Evolutionary conservation across 2,888 invertebrate species (phyloP), one percentile per base, ranked within the genome.

Genomic region (Tridacna crocea): DNA sequence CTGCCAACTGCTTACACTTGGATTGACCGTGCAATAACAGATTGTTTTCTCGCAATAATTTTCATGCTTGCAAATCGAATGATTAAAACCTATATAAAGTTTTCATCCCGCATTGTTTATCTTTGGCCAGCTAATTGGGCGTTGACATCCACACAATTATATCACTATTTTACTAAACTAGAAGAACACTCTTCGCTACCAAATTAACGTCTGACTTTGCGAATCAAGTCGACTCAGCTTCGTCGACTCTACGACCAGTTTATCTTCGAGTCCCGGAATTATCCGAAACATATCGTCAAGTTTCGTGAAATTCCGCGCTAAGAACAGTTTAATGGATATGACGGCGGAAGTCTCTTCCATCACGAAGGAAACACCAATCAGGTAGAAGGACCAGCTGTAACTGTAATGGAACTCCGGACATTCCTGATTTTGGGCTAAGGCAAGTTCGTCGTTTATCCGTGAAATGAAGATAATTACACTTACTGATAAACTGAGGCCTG

Each of bases 371-470:
- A 88, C 73, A n/a, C 90, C 92, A 55, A 89, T 88, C 48, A 91
- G 88, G 80, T 90, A 89, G 74, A 92, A 91, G 8, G 92, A 91
- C 91, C 91, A 92, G n/a, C 90, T 89, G 80, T 92, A 92, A 22
- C 61, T 65, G 80, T 92, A 92, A 8, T 77, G 26, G 79, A 92
- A 92, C 47, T 86, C 84, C 17, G 75, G 75, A 66, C 87, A 85
- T 27, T 74, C 51, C 26, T 87, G 81, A 19, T 79, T 75, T 36
- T 87, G 83, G 66, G 87, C 82, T 51, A 89, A 87, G 55, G 88
- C 83, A 12, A 90, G 87, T 78, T 92, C 91, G 80, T 92, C 91
- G 77, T 92, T 92, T 48, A 92, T 90, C 24, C 88, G 85, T 19
- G 90, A 91, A 48, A 92, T 92, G 80, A 90, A 92, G n/a, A 92